Evolutionary conservation across 2,797 vertebrate genomes (phyloP), one percentile per base, ranked within the genome.

Genomic region (Knipowitschia caucasica): DNA sequence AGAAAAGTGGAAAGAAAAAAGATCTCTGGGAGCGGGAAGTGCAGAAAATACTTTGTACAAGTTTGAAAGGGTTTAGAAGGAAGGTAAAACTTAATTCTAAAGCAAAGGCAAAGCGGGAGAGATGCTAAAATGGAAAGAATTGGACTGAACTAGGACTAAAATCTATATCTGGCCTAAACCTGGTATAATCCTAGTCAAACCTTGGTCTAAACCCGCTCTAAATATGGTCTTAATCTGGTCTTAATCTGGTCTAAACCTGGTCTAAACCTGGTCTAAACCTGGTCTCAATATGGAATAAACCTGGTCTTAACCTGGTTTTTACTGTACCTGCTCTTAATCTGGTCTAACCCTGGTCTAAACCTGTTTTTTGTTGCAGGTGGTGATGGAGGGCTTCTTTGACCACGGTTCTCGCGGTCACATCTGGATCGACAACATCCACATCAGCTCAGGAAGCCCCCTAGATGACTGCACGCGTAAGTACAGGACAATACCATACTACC

Each of bases 391-490:
- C 9, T 90, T 93, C 73, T 93, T 97, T 75, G 90, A 89, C 60
- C 93, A 81, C 4, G 90, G 92, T 50, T 90, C 85, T 75, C 81
- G 86, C 0, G 95, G 95, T 83, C 92, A 95, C 81, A 92, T 99
- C 36, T 94, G 94, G 87, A 91, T 99, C 0, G 94, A 98, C 80
- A 93, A 95, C 83, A 90, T 99, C 74, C 91, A 92, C 69, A 90
- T 98, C 12, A 94, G 91, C 86, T 87, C 89, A 0, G 92, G 91
- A 63, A 92, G 92, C 26, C 93, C 93, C 0, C 87, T 94, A 83
- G 94, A 95, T 71, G 92, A 92, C 76, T 98, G 96, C 65, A 95
- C 94, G 82, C 93, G 96, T 99, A 94, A 34, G 96, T 93, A 3
- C 26, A 42, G 15, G 15, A 38, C 7, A n/a, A 34, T n/a, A n/a